phyloP scores from a whole-genome alignment of 2,113 vertebrate genomes.

The Puma concolor region DNA sequence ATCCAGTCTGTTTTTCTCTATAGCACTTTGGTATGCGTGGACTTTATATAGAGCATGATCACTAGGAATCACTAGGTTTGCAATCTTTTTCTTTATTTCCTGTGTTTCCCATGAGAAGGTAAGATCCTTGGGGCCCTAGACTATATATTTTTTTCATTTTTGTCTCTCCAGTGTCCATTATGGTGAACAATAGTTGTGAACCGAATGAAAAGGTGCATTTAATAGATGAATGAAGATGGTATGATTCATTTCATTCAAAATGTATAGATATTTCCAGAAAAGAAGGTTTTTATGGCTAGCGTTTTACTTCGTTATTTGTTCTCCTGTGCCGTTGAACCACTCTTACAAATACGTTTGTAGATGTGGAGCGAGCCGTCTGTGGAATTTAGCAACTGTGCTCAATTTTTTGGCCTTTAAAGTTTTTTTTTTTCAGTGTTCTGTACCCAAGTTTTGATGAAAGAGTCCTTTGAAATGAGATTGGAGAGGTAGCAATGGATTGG shows the following conservation, averaged over 20 bases:
- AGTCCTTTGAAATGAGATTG: constrained; percentile 6
- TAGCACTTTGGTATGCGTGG: background rate
- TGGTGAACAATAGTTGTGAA: background rate
- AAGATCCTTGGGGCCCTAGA: background rate
- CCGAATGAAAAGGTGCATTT: background rate
- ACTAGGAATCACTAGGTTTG: background rate
- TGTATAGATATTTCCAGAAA: background rate
- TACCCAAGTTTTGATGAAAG: background rate
- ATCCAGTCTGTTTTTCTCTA: background rate
- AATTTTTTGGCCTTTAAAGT: background rate
- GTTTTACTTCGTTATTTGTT: constrained; percentile 17
- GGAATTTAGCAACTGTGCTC: background rate
- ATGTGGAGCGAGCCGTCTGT: background rate
- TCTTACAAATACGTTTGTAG: background rate
- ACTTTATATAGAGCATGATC: background rate
- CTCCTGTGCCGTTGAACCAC: background rate
- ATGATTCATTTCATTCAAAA: background rate
- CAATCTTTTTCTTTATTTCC: background rate
- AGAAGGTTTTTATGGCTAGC: background rate
- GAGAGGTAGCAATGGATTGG: background rate
- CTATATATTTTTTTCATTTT: background rate
- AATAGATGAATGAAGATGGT: background rate
- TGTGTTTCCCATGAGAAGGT: background rate
- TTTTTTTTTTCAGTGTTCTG: background rate
- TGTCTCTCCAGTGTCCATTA: background rate